Conservation (phyloP, 2,113 vertebrate genomes). For the Thermophis baileyi region DNA sequence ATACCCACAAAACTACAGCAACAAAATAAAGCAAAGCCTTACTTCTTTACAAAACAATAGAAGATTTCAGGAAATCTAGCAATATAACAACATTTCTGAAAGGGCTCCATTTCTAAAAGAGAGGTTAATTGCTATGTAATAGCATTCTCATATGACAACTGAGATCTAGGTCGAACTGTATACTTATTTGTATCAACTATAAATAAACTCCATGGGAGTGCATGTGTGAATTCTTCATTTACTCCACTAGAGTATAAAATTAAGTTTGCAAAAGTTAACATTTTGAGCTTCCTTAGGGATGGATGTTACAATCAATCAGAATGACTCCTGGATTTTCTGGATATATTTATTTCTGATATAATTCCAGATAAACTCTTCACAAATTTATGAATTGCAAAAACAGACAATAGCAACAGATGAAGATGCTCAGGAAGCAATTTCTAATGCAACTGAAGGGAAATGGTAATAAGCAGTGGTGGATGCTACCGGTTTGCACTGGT, state of each 20-base stretch:
- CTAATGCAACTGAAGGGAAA: no score
- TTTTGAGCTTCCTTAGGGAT: not conserved
- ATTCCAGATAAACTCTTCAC: not conserved
- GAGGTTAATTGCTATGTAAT: not conserved
- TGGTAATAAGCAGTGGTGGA: no score
- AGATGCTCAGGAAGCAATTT: no score
- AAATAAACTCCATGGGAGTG: not conserved
- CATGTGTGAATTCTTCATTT: not conserved
- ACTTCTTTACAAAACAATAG: no score
- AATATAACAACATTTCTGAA: not conserved
- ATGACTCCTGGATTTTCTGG: not conserved
- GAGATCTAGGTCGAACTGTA: not conserved
- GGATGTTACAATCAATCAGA: not conserved
- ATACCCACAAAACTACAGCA: not conserved
- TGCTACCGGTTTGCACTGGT: no score
- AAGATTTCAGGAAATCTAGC: not conserved
- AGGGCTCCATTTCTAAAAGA: not conserved
- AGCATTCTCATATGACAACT: not conserved
- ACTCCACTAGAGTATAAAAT: constrained; percentile 9
- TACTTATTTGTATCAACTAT: not conserved
- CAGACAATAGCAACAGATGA: not conserved
- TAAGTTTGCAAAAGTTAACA: not conserved
- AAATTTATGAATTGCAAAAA: not conserved
- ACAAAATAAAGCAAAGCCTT: no score
- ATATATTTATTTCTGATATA: not conserved